Evolutionary conservation across 2,797 vertebrate species (phyloP).

Genomic region (Rhadinocentrus ornatus): DNA sequence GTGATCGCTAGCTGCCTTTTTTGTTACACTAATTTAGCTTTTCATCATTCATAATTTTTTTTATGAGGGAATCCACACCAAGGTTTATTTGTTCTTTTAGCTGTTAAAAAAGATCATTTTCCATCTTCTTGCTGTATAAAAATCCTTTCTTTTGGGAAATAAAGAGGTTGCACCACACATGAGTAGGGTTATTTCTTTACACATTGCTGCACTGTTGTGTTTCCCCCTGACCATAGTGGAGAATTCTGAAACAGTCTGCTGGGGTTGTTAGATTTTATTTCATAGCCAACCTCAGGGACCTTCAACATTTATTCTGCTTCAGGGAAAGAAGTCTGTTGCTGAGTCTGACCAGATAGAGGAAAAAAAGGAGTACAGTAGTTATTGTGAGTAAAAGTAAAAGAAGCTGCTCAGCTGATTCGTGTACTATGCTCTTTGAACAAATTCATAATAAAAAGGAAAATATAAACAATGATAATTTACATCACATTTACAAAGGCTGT

Average conservation of each 20-base stretch:
- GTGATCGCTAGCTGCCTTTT: conserved; percentile 26
- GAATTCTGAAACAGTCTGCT: conserved; percentile 46
- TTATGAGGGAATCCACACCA: conserved; percentile 37
- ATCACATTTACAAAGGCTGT: not conserved
- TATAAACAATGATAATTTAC: conserved; percentile 7
- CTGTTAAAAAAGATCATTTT: conserved; percentile 15
- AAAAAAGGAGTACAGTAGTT: conserved; percentile 39
- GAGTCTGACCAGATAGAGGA: conserved; percentile 53
- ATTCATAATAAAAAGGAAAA: conserved; percentile 39
- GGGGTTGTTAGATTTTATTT: conserved; percentile 72
- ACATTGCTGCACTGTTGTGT: conserved; percentile 36
- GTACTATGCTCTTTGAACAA: conserved; percentile 35
- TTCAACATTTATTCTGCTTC: conserved; percentile 72
- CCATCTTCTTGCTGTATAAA: conserved; percentile 19
- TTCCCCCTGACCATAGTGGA: conserved; percentile 37
- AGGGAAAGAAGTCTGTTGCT: conserved; percentile 55
- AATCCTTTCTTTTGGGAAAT: conserved; percentile 41
- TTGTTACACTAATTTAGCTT: conserved; percentile 54
- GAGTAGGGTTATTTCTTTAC: conserved; percentile 32
- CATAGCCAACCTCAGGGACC: conserved; percentile 64
- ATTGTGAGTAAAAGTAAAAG: conserved; percentile 37
- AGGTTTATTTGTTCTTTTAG: conserved; percentile 34
- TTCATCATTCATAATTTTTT: conserved; percentile 34
- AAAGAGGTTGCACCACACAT: conserved; percentile 30
- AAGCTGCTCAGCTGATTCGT: conserved; percentile 38